Conservation (phyloP, 2,113 vertebrate species). For the Suricata suricatta region DNA sequence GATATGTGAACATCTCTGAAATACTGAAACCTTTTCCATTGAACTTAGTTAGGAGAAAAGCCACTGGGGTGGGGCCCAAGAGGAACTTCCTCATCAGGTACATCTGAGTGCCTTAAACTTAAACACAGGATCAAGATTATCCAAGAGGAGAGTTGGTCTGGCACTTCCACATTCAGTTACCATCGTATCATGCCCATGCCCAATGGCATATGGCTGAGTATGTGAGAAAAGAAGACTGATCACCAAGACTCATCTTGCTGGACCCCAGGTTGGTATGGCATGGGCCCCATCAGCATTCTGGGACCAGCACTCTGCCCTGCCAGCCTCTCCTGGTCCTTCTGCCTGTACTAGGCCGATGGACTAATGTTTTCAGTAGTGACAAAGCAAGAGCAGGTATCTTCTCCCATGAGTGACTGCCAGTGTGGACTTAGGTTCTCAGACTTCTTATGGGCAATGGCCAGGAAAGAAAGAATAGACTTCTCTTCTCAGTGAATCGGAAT, state of each 20-base stretch:
- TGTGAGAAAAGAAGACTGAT: background rate
- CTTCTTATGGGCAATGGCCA: background rate
- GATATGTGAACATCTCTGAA: background rate
- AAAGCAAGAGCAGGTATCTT: background rate
- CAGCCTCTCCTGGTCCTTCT: background rate
- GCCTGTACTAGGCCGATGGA: background rate
- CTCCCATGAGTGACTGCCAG: background rate
- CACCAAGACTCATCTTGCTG: background rate
- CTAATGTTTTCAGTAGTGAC: background rate
- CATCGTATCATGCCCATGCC: background rate
- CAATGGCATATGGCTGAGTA: background rate
- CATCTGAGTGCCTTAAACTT: background rate
- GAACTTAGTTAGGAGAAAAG: background rate
- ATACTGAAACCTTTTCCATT: background rate
- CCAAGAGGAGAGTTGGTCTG: background rate
- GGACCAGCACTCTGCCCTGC: background rate
- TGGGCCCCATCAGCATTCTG: background rate
- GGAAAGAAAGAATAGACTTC: background rate
- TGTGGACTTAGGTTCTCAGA: background rate
- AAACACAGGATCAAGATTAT: background rate
- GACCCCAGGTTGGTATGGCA: background rate
- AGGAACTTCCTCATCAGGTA: background rate
- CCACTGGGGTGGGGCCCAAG: background rate
- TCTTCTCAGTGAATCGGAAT: background rate
- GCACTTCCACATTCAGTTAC: background rate